Conservation (phyloP, 2,888 invertebrate species). For the Biston betularia region DNA sequence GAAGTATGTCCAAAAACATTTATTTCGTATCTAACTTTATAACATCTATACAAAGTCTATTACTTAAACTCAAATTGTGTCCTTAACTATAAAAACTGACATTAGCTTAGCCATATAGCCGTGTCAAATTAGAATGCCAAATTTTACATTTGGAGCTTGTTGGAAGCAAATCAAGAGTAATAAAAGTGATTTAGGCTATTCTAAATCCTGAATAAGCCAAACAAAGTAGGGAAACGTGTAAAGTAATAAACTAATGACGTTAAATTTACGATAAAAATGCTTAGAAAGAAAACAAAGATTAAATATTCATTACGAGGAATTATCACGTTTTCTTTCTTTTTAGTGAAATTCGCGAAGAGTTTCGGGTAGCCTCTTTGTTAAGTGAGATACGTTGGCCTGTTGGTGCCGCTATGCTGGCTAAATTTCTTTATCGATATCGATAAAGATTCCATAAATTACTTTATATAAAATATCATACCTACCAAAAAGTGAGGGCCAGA, state of each 20-base stretch:
- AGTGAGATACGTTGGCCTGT: constrained; percentile 45
- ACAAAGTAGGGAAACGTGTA: constrained; percentile 69
- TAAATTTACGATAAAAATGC: constrained; percentile 67
- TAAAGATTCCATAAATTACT: constrained; percentile 11
- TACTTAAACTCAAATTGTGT: too few relatives aligned
- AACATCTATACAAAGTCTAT: neutral
- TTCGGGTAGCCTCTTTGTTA: constrained; percentile 55
- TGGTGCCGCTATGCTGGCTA: constrained; percentile 25
- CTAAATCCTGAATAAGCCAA: constrained; percentile 44
- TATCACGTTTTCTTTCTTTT: constrained; percentile 68
- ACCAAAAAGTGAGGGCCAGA: too few relatives aligned
- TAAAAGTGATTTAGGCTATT: constrained; percentile 36
- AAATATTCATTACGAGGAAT: constrained; percentile 79
- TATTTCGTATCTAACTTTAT: too few relatives aligned
- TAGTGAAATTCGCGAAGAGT: constrained; percentile 56
- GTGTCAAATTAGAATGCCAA: neutral
- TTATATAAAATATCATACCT: too few relatives aligned
- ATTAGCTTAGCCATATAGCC: neutral
- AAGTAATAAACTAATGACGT: constrained; percentile 73
- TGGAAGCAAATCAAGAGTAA: constrained; percentile 14
- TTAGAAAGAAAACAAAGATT: constrained; percentile 72
- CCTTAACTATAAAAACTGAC: neutral
- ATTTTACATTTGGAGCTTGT: constrained; percentile 3
- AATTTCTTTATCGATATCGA: constrained; percentile 55
- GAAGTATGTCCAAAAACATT: too few relatives aligned